Conservation (phyloP, 2,113 vertebrate species). For the Microtus pennsylvanicus region DNA sequence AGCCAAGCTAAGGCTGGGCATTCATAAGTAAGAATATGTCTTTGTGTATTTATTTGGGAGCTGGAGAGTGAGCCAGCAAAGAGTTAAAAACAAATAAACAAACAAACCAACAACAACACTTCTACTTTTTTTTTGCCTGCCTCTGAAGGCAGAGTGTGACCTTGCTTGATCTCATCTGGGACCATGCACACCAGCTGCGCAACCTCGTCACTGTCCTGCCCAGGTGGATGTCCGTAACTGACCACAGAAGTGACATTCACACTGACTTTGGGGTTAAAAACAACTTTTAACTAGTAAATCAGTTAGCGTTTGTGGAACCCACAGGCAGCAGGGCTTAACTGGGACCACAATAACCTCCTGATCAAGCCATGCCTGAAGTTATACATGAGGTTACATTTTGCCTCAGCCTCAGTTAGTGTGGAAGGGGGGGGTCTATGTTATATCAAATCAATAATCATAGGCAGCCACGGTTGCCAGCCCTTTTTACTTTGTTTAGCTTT, state of each 20-base stretch:
- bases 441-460: background rate
- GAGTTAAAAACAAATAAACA: background rate
- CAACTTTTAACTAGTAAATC: background rate
- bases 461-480: background rate
- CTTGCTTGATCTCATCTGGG: background rate
- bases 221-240: background rate
- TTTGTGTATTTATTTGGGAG: background rate
- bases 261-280: background rate
- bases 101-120: background rate
- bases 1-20: background rate
- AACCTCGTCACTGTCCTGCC: background rate
- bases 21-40: background rate
- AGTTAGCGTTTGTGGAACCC: background rate
- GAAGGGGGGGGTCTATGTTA: background rate
- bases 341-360: background rate
- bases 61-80: background rate
- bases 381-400: background rate
- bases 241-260: background rate
- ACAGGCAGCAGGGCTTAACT: background rate
- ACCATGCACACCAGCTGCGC: accelerated
- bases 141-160: background rate
- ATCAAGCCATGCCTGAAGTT: background rate
- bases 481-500: background rate
- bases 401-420: background rate
- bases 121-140: background rate